Base-by-base conservation (phyloP, 2,888 invertebrate species). In the Eristalis intricaria region DNA sequence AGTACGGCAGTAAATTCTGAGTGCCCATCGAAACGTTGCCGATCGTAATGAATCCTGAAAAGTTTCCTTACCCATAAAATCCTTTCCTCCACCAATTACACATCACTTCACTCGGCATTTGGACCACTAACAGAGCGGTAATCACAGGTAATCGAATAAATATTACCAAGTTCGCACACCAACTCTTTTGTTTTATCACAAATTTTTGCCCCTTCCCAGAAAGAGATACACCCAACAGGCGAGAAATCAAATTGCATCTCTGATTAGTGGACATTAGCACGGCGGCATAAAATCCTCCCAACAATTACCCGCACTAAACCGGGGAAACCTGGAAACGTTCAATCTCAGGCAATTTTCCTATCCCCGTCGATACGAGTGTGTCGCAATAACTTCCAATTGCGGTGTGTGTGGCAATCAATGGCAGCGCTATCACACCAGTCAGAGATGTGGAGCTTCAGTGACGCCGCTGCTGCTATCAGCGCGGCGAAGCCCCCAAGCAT, bases 341-440 rank as follows among this genome's bases (percentile, higher is more conserved):
- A 64, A 74, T 65, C 76, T 61, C n/a, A 13, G 58, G 43, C 13
- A 29, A 70, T 71, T 78, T 70, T 71, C 26, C 58, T 82, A 82
- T 73, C 86, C 74, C 23, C 4, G 32, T 7, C 32, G 32, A 32
- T 32, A 65, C 50, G 64, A 63, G 78, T 70, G 43, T 64, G 78
- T 75, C 74, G 56, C 70, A 75, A 75, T 83, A 79, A 83, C 83
- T 83, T 78, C 38, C 82, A 73, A 77, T 74, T 74, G 85, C 63
- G 60, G 43, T 70, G 70, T 78, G 77, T 66, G 43, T 63, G 32
- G 32, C 32, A 86, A 86, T 86, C 86, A 78, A 74, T 60, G 38
- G 43, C 70, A 50, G 74, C 74, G 78, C 65, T 74, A 78, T 82
- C 86, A 78, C 64, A 82, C 35, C 70, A 58, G 76, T 65, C 71